A percentile compares a stretch with the other conserved stretches of the same genome.
Conservation (phyloP, 1,140 invertebrate species). For the Cryptotermes secundus region DNA sequence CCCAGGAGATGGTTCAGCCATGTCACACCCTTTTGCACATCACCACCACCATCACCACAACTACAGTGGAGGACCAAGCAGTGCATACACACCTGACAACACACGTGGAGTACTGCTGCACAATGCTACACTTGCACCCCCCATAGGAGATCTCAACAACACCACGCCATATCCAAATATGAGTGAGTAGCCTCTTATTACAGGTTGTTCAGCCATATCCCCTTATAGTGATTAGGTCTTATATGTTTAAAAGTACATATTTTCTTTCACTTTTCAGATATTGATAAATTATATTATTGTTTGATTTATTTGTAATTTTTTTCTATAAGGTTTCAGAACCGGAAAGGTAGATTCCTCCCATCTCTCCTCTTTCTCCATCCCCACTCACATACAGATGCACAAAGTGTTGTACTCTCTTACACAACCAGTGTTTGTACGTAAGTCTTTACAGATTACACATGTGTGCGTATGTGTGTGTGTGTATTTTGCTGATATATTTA, state of each 20-base stretch:
- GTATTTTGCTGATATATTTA: no score
- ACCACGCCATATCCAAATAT: conserved; percentile 55
- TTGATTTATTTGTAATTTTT: no score
- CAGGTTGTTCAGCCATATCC: neutral
- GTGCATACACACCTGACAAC: conserved; percentile 32
- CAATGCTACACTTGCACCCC: conserved; percentile 64
- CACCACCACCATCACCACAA: conserved; percentile 51
- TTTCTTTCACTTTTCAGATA: no score
- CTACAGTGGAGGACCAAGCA: conserved; percentile 41
- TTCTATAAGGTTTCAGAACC: no score
- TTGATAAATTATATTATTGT: no score
- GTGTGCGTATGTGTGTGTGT: no score
- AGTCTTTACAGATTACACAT: no score
- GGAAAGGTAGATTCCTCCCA: no score
- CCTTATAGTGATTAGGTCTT: neutral
- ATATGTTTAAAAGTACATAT: neutral
- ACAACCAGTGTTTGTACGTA: no score
- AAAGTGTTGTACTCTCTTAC: no score
- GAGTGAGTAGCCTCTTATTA: conserved; percentile 38
- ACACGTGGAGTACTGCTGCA: conserved; percentile 61
- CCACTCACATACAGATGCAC: no score
- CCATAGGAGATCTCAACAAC: conserved; percentile 60
- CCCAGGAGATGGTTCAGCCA: conserved; percentile 56
- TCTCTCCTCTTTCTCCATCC: no score
- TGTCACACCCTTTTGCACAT: conserved; percentile 50